phyloP scores from a whole-genome alignment of 2,113 vertebrate genomes.

The Solenodon paradoxus region DNA sequence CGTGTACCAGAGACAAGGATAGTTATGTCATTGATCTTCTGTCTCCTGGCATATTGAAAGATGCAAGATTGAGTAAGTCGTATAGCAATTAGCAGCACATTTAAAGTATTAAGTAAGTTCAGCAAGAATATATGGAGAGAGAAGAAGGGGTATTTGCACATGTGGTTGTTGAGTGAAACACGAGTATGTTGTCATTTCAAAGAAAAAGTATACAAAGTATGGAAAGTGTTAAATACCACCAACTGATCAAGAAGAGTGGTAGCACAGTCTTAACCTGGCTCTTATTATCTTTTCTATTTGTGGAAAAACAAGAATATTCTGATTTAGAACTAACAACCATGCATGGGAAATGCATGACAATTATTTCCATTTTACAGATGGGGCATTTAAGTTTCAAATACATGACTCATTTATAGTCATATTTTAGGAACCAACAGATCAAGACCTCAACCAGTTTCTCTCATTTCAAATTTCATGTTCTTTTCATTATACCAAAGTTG shows the following conservation, averaged over 20 bases:
- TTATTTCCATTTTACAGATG: not conserved
- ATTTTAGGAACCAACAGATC: not conserved
- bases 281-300: not conserved
- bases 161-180: not conserved
- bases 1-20: not conserved
- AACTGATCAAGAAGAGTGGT: not conserved
- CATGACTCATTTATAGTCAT: not conserved
- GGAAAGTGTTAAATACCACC: not conserved
- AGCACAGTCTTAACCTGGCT: not conserved
- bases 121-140: not conserved
- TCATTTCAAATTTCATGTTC: not conserved
- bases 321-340: not conserved
- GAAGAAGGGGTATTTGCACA: not conserved
- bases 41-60: not conserved
- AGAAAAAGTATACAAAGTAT: not conserved
- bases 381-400: not conserved
- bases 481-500: not conserved
- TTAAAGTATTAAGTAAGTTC: not conserved
- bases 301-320: not conserved
- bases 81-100: not conserved
- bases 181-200: not conserved
- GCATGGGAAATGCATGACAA: not conserved
- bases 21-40: accelerated
- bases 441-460: not conserved
- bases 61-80: not conserved